phyloP scores from a whole-genome alignment of 2,888 invertebrate genomes.

The Drosophila paracracens region DNA sequence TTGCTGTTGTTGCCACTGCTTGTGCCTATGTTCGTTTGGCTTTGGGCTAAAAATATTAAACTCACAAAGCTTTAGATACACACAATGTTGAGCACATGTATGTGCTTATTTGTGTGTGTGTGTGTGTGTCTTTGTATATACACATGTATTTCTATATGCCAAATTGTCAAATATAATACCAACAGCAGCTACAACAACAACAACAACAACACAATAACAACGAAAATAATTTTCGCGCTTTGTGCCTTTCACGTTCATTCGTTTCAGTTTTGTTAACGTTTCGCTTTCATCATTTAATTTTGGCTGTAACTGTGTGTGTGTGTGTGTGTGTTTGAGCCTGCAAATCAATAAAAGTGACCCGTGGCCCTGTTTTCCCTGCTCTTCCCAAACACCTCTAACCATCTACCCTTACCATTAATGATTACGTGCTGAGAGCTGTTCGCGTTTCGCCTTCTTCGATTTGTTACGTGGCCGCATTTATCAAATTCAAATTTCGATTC shows the following conservation, averaged over 20 bases:
- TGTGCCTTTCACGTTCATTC: constrained; percentile 52
- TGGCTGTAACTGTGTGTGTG: constrained; percentile 23
- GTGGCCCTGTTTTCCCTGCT: background rate
- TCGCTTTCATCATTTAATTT: constrained; percentile 73
- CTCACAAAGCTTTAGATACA: constrained; percentile 63
- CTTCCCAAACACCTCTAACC: background rate
- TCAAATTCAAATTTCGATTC: constrained; percentile 52
- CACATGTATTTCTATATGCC: constrained; percentile 39
- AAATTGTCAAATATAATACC: constrained; percentile 64
- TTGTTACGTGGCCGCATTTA: constrained; percentile 56
- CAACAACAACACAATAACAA: constrained; percentile 30
- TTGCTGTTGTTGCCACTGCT: constrained; percentile 17
- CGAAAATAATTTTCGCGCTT: constrained; percentile 75
- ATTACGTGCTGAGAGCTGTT: constrained; percentile 33
- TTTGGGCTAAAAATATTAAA: constrained; percentile 79
- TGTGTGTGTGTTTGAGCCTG: constrained; percentile 10
- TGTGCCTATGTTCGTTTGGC: constrained; percentile 63
- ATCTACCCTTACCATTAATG: constrained; percentile 3
- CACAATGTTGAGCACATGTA: constrained; percentile 27
- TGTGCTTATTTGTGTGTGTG: constrained; percentile 11
- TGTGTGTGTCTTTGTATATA: constrained; percentile 10
- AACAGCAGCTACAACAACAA: constrained; percentile 7
- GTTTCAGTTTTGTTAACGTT: constrained; percentile 47
- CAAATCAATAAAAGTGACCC: constrained; percentile 64
- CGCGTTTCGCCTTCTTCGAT: constrained; percentile 29